phyloP scores from a whole-genome alignment of 2,888 invertebrate species.

The Harmothoe impar region DNA sequence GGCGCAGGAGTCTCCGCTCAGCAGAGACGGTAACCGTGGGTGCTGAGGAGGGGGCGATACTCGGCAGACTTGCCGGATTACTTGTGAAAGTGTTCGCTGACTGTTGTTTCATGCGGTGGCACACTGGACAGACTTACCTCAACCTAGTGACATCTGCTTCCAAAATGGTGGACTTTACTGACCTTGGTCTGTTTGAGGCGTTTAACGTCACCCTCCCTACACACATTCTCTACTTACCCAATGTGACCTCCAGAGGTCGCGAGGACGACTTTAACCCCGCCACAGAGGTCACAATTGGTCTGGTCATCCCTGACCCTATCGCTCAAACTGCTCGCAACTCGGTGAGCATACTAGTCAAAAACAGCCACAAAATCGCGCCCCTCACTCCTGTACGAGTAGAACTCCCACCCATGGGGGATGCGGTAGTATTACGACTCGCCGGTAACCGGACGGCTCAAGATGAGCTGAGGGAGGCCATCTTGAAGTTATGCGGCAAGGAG shows the following conservation, averaged over 20 bases:
- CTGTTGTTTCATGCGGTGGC: not conserved
- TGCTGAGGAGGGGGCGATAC: not conserved
- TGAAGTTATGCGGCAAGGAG: not conserved
- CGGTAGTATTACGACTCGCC: not conserved
- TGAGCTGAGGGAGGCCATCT: not conserved
- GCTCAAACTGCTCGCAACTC: not conserved
- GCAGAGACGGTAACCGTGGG: not conserved
- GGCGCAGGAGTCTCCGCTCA: constrained; percentile 10
- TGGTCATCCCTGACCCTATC: not conserved
- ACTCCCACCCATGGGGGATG: constrained; percentile 23
- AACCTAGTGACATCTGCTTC: not conserved
- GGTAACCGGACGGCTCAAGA: not conserved
- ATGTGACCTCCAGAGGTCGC: not conserved
- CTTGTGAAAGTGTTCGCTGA: constrained; percentile 33
- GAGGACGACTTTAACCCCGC: constrained; percentile 37
- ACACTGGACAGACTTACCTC: not conserved
- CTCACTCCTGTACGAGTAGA: not conserved
- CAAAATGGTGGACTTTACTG: not conserved
- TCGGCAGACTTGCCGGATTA: not conserved
- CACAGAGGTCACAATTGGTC: not conserved
- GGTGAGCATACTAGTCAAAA: not conserved
- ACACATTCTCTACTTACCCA: constrained; percentile 9
- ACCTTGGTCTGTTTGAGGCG: not conserved
- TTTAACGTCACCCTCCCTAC: not conserved
- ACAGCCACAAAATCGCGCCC: not conserved